Evolutionary conservation across 2,888 invertebrate genomes (phyloP).

Genomic region (Gryllus longicercus): DNA sequence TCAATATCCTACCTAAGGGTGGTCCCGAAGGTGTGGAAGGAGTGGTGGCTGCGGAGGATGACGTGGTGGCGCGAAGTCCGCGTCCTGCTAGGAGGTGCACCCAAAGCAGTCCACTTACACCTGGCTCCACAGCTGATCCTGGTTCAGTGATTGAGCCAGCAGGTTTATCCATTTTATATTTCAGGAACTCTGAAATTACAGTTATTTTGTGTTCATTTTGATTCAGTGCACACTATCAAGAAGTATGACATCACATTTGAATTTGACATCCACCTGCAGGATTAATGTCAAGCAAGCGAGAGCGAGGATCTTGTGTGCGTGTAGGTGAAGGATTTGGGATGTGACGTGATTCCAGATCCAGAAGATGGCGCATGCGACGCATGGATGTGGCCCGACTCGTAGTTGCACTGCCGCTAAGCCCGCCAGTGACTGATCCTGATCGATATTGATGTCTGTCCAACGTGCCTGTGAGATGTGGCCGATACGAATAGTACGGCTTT

Average conservation of each 20-base stretch:
- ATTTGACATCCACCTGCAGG: constrained; percentile 63
- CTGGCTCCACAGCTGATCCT: constrained; percentile 46
- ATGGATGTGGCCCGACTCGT: constrained; percentile 58
- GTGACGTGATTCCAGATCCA: constrained; percentile 62
- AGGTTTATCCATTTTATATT: constrained; percentile 84
- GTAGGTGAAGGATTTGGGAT: constrained; percentile 41
- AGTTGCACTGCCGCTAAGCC: constrained; percentile 51
- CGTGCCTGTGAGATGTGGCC: constrained; percentile 65
- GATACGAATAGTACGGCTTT: constrained; percentile 47
- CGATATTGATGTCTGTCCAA: constrained; percentile 63
- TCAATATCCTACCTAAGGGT: constrained; percentile 44
- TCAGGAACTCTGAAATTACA: constrained; percentile 68
- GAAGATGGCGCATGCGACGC: constrained; percentile 73
- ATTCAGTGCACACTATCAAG: constrained; percentile 21
- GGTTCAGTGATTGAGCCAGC: constrained; percentile 50
- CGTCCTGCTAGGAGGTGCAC: constrained; percentile 85
- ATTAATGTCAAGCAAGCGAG: constrained; percentile 80
- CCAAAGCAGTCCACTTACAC: constrained; percentile 84
- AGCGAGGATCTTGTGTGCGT: constrained; percentile 56
- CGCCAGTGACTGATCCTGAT: constrained; percentile 44
- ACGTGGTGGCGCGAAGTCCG: constrained; percentile 71
- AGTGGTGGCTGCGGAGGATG: constrained; percentile 67
- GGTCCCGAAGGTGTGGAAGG: constrained; percentile 59
- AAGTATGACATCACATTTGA: constrained; percentile 19
- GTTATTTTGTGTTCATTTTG: constrained; percentile 3